Base-by-base conservation (phyloP, 2,113 vertebrate species). In the Ivindomyrus marchei region DNA sequence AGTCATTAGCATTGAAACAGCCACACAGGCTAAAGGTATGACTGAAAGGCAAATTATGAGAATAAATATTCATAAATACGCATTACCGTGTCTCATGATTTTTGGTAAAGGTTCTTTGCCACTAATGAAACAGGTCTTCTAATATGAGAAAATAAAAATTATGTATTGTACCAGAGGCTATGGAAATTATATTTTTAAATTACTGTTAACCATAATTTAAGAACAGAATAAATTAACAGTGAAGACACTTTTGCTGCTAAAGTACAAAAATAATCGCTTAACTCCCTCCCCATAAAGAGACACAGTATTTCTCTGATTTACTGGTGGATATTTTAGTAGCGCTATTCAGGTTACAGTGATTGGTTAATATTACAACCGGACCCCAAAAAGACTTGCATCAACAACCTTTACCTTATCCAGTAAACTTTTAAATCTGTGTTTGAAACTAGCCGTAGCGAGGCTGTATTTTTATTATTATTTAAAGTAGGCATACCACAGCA, bases 151-250 rank as follows among this genome's bases (percentile, higher is more conserved):
- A 70, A 80, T 80, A 80, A 42, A 42, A 31, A 70, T 31, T 70
- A 31, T 80, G 17, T 80, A 42, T 80, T 42, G 31, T 80, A 36
- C 74, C 36, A 19, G 74, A 15, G 74, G 74, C 74, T 42, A 80
- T 80, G 74, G 74, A 80, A 80, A 80, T 80, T 80, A 80, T 80
- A 80, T 80, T 80, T 80, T 80, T 39, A 80, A 80, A 80, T 80
- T 80, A 80, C 36, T 36, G 74, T 80, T 80, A 80, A 80, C 36
- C 31, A 80, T 80, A 70, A 31, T 70, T 70, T 70, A 70, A 70
- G 62, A 70, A 70, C 62, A 70, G 62, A 70, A 70, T 70, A 70
- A 70, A 70, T 70, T 80, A 77, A 80, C 4, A 8, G 13, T 1
- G 36, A 42, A 80, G 36, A 42, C 74, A 80, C 74, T 80, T 80